Evolutionary conservation across 2,113 vertebrate genomes (phyloP), one percentile per base, ranked within the genome.

Genomic region (Tapirus terrestris): DNA sequence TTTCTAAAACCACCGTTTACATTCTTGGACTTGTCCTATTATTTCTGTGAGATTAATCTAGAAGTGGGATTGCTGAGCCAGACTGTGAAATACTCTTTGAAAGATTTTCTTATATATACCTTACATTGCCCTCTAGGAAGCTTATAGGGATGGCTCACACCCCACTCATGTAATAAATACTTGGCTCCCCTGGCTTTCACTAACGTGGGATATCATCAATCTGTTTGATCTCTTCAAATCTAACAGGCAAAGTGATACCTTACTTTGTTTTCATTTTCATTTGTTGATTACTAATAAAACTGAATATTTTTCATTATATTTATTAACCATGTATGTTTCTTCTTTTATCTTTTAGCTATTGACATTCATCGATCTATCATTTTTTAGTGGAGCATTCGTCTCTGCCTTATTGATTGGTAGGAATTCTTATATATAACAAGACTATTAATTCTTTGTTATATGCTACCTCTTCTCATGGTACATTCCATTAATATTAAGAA

Each of bases 321-420:
- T 80, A 72, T 60, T 85, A 96, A 88, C 5, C 12, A 39, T 18
- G 14, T 65, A 82, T 39, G 18, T 70, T 75, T 86, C 39, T 75
- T 94, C 60, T 60, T 86, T 82, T 48, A 45, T 56, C 70, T 72
- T 88, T 89, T 67, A 94, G 94, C 63, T 77, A 88, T 31, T 95
- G 72, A 85, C 2, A 85, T 58, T 21, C 20, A 68, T 60, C 17
- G 51, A 81, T 21, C 29, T 7, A 77, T 72, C 27, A 65, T 70
- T 65, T 94, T 77, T 51, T 67, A 60, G 43, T 60, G 9, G 18
- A 39, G 20, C 11, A 94, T 39, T 89, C 2, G 9, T 91, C 53
- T 73, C 86, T 91, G 12, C 56, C 11, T 91, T 89, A 48, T 10
- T 39, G 2, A 39, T 31, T 51, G 70, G 43, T 81, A 92, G 83